Evolutionary conservation across 1,140 invertebrate genomes (phyloP).

Genomic region (Chironomus striatipennis): DNA sequence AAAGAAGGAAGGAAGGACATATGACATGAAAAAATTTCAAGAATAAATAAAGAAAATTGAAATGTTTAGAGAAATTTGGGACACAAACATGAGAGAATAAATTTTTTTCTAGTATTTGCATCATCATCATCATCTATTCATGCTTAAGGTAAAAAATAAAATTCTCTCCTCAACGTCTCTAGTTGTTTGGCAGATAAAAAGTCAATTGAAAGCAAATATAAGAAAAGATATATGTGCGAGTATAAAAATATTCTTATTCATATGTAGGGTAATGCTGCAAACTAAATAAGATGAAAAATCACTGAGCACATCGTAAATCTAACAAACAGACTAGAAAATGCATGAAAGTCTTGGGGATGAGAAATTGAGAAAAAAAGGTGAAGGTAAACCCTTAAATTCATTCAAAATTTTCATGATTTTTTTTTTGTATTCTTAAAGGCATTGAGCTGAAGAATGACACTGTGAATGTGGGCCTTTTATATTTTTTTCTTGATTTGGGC

Average conservation of each 20-base stretch:
- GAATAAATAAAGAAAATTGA: background rate
- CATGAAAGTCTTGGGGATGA: background rate
- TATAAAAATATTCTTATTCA: no score
- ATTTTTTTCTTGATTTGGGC: no score
- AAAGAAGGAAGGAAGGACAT: no score
- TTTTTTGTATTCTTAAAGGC: no score
- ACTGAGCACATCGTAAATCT: background rate
- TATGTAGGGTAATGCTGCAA: no score
- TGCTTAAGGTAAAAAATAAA: background rate
- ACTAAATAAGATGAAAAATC: background rate
- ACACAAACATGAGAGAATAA: background rate
- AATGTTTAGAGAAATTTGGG: background rate
- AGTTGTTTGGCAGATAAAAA: background rate
- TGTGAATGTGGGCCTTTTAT: background rate
- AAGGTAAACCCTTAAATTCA: no score
- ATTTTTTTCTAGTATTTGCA: background rate
- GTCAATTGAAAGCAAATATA: conserved; percentile 8
- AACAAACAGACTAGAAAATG: background rate
- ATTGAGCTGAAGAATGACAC: background rate
- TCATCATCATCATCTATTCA: background rate
- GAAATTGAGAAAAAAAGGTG: background rate
- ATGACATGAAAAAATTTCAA: no score
- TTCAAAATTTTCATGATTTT: no score
- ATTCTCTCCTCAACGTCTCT: no score
- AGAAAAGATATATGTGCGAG: no score